Base-by-base conservation (phyloP, 2,113 vertebrate genomes). In the Bagarius yarrelli region DNA sequence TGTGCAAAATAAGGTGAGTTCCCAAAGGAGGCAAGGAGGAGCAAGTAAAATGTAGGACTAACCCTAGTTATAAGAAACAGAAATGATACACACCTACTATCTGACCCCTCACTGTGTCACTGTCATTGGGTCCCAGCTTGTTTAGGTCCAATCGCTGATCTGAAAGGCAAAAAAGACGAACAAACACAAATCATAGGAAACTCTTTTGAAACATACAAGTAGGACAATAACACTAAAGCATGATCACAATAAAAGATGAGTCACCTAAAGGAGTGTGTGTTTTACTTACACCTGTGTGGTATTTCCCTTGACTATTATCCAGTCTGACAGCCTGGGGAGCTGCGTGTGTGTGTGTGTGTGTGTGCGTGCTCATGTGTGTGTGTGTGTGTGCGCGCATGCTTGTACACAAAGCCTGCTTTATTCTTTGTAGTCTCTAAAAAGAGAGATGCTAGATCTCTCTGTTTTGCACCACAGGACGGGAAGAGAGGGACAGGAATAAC, bases 61-160 rank as follows among this genome's bases (percentile, higher is more conserved):
- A 36, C 2, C 8, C 44, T 40, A 19, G 25, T 21, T 44, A 70
- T 23, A 18, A 79, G 27, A 12, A 59, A 47, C 3, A 34, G 2
- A 30, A 67, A 56, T 12, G 8, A 52, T 34, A 93, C 97, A 95
- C 91, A 99, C 98, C 96, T 83, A 99, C 97, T 88, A 99, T 98
- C 89, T 99, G 98, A 64, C 98, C 98, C 90, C 97, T 93, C 88
- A 99, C 96, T 61, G 96, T 98, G 89, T 99, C 98, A 2, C 97
- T 99, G 93, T 98, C 97, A 88, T 96, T 99, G 89, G 96, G 96
- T 86, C 98, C 96, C 85, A 99, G 93, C 90, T 98, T 98, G 94
- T 97, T 99, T 84, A 99, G 89, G 93, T 99, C 98, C 92, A 99
- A 91, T 88, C 97, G 94, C 93, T 99, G 98, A 91, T 99, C 98